Base-by-base conservation (phyloP, 2,113 vertebrate species). In the Blennius ocellaris region DNA sequence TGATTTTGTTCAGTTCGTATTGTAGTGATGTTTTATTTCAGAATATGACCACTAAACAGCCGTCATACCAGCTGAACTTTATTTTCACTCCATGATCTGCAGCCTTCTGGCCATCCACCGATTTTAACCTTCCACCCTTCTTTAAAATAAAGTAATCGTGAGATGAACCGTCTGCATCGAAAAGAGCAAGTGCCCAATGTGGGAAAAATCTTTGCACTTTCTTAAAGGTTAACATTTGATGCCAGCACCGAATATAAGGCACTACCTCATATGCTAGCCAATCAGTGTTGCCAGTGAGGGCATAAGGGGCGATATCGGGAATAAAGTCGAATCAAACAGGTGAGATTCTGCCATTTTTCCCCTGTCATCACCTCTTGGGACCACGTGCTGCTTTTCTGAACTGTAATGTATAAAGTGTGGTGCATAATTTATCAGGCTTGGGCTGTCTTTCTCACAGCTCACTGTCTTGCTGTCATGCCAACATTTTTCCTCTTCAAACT, bases 401-500 rank as follows among this genome's bases (percentile, higher is more conserved):
- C 8, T 15, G 11, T 15, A 50, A 41, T 59, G 39, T 58, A 10
- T 68, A 6, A 40, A 64, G 63, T 47, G 21, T 58, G 36, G 40
- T 62, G 21, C 45, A 21, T 39, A 67, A 5, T n/a, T 69, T 16
- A 16, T 43, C 45, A 48, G 67, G 21, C 39, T 30, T 49, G 40
- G 52, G 47, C 21, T 7, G 11, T 30, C 62, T 49, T 63, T 69
- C 41, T 36, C 41, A 48, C 12, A 54, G 14, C 15, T 54, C 16
- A 11, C 12, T 49, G 6, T 37, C 49, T 16, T 40, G 10, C 17
- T 48, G 66, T 48, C 66, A 49, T 48, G 12, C 12, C n/a, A 15
- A 40, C 53, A 21, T 68, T 69, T 69, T 67, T 52, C 11, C 45
- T 55, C 36, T 55, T 67, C 21, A 11, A 11, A 53, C 51, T 10